phyloP scores from a whole-genome alignment of 2,797 vertebrate genomes.

The Coracias cyanogaster region DNA sequence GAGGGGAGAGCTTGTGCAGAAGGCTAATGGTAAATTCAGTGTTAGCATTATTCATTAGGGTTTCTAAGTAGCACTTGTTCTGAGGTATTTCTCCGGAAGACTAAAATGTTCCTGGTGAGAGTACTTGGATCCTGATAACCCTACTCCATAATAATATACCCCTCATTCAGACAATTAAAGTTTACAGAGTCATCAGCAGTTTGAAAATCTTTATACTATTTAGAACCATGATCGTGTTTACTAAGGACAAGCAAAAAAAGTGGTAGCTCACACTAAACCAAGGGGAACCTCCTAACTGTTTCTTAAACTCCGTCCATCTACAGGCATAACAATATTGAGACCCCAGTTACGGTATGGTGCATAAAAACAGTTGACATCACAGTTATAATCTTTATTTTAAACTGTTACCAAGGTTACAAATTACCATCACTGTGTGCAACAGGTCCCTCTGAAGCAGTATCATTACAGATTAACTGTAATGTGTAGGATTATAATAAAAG shows the following conservation, averaged over 20 bases:
- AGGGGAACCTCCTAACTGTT: not conserved
- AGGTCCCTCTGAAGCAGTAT: conserved; percentile 91
- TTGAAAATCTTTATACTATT: conserved; percentile 40
- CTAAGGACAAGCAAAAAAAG: conserved; percentile 38
- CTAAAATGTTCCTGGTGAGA: conserved; percentile 29
- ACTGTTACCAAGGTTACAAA: conserved; percentile 98
- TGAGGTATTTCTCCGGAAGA: conserved; percentile 51
- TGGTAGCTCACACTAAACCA: not conserved
- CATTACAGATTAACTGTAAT: conserved; percentile 83
- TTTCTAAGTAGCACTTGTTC: conserved; percentile 68
- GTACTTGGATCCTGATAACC: conserved; percentile 39
- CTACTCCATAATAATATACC: conserved; percentile 34
- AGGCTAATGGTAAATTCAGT: conserved; percentile 65
- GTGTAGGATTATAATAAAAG: conserved; percentile 80
- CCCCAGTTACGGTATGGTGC: conserved; percentile 69
- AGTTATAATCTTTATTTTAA: conserved; percentile 93
- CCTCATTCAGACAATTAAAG: conserved; percentile 59
- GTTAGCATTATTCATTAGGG: conserved; percentile 55
- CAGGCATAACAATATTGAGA: conserved; percentile 50
- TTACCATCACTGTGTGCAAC: conserved; percentile 93
- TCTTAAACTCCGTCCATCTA: conserved; percentile 53
- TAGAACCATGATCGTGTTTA: not conserved
- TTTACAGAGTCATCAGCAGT: conserved; percentile 59
- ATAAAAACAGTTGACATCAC: conserved; percentile 86
- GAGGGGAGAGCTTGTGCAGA: conserved; percentile 46